These are phyloP conservation scores for Atopsyche davidsoni DNA, from an alignment of 1,140 invertebrate genomes.

Conservation along the genomic window DNA sequence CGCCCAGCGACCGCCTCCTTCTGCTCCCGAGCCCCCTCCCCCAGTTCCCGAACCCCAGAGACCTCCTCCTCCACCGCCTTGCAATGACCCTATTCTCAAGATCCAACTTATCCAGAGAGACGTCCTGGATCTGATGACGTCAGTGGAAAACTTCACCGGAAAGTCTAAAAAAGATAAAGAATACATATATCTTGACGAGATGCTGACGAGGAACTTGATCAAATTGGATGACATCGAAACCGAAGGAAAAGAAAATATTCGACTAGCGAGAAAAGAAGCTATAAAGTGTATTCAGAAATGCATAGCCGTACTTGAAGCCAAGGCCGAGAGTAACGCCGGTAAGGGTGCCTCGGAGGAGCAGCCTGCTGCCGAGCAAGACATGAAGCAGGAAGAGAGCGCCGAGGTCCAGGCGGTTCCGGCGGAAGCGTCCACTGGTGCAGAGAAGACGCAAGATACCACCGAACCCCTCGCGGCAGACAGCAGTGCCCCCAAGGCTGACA, in stretches of 20 bases:
- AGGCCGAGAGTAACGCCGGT: constrained; percentile 54
- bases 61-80: constrained; percentile 42
- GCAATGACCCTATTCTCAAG: constrained; percentile 65
- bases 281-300: constrained; percentile 83
- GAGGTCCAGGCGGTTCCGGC: constrained; percentile 15
- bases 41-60: constrained; percentile 30
- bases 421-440: not conserved
- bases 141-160: constrained; percentile 74
- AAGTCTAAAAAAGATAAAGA: constrained; percentile 70
- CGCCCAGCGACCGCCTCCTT: constrained; percentile 35
- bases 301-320: constrained; percentile 74
- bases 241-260: constrained; percentile 82
- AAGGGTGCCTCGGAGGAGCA: constrained; percentile 31
- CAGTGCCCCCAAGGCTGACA: not conserved
- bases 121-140: constrained; percentile 66
- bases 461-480: constrained; percentile 36
- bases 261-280: constrained; percentile 76
- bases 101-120: constrained; percentile 77
- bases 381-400: constrained; percentile 32
- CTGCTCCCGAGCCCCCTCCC: constrained; percentile 35
- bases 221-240: constrained; percentile 89
- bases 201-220: constrained; percentile 86
- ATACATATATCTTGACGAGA: constrained; percentile 87
- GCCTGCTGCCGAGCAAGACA: constrained; percentile 27
- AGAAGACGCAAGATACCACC: constrained; percentile 20